phyloP scores from a whole-genome alignment of 2,888 invertebrate genomes.

The Embidobia sp. region DNA sequence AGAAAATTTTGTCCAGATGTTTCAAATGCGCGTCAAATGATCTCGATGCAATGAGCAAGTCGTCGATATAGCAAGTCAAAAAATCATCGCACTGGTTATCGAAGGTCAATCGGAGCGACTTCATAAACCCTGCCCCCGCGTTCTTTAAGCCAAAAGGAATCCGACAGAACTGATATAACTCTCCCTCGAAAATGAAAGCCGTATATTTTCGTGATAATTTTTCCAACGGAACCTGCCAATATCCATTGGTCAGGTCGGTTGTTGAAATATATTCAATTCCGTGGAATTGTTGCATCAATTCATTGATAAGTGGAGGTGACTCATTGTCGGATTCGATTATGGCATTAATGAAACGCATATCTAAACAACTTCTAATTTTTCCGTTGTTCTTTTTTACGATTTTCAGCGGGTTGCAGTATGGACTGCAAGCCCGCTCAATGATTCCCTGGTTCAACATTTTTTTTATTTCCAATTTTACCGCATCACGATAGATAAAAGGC shows the following conservation, averaged over 20 bases:
- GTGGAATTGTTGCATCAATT: constrained; percentile 64
- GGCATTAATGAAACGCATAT: constrained; percentile 67
- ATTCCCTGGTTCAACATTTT: constrained; percentile 69
- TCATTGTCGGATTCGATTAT: constrained; percentile 68
- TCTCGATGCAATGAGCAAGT: constrained; percentile 24
- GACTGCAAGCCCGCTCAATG: constrained; percentile 67
- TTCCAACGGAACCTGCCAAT: constrained; percentile 66
- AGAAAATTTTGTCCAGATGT: constrained; percentile 4
- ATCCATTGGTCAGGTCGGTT: constrained; percentile 65
- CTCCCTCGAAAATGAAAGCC: constrained; percentile 57
- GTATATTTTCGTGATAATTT: constrained; percentile 50
- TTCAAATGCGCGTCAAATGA: background rate
- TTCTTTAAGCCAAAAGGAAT: constrained; percentile 66
- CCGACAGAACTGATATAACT: constrained; percentile 67
- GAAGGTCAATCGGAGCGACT: constrained; percentile 64
- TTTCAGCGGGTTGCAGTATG: constrained; percentile 71
- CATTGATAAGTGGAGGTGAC: constrained; percentile 59
- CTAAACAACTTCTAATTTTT: constrained; percentile 63
- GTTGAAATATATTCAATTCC: constrained; percentile 58
- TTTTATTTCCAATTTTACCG: constrained; percentile 63
- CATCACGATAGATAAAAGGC: constrained; percentile 66
- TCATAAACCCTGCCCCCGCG: constrained; percentile 68
- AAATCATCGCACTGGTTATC: constrained; percentile 60
- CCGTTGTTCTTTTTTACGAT: constrained; percentile 70
- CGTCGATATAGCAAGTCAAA: constrained; percentile 43